A percentile compares a stretch with the other conserved stretches of the same genome.
Evolutionary conservation across 2,113 vertebrate genomes (phyloP).

Genomic region (Zosterops borbonicus): DNA sequence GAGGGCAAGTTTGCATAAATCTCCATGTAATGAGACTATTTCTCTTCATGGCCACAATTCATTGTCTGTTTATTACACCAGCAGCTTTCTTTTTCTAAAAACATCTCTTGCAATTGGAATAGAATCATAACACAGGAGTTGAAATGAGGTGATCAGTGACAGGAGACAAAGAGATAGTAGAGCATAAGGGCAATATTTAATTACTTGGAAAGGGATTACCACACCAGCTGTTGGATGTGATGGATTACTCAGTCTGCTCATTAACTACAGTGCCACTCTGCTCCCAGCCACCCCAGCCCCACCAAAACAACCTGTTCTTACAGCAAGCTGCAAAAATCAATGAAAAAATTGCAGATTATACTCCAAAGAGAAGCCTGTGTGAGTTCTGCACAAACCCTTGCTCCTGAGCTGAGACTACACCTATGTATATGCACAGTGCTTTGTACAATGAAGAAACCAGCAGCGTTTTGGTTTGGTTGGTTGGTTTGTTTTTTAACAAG

Average conservation of each 20-base stretch:
- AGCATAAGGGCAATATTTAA: neutral
- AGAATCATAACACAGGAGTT: neutral
- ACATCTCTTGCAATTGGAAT: neutral
- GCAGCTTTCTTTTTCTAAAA: neutral
- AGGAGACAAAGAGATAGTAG: neutral
- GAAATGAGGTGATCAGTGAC: neutral
- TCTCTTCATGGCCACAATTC: neutral
- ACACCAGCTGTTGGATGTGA: neutral
- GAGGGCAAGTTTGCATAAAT: neutral
- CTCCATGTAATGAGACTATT: neutral
- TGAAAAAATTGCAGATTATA: neutral
- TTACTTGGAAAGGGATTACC: neutral
- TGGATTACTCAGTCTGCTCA: neutral
- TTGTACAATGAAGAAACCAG: neutral
- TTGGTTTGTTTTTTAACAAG: neutral
- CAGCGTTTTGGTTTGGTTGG: neutral
- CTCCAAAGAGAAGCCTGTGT: neutral
- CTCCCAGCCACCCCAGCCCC: neutral
- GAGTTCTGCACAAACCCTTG: neutral
- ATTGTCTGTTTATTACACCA: neutral
- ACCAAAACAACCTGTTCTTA: neutral
- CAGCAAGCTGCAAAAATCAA: neutral
- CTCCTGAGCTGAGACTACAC: neutral
- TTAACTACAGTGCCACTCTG: neutral
- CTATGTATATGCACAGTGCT: neutral